Conservation (phyloP, 2,797 vertebrate genomes). For the Sciurus vulgaris region DNA sequence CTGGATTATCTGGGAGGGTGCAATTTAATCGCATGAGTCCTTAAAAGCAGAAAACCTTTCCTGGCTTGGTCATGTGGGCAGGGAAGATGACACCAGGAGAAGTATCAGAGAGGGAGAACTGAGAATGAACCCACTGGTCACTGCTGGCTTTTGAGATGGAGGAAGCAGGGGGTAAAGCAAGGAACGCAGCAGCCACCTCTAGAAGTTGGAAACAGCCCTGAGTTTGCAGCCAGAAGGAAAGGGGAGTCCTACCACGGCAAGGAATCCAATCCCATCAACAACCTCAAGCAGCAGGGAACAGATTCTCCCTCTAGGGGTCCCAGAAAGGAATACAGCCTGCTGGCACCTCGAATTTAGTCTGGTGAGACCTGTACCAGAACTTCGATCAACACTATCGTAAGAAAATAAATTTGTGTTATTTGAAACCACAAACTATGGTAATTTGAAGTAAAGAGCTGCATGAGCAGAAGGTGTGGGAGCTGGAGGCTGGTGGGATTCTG, state of each 20-base stretch:
- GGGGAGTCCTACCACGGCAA: no score
- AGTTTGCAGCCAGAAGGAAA: not conserved
- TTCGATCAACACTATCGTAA: not conserved
- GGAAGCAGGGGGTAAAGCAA: not conserved
- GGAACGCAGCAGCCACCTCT: not conserved
- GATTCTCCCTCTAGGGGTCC: not conserved
- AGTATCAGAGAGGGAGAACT: not conserved
- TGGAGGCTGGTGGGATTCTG: not conserved
- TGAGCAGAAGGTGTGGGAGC: not conserved
- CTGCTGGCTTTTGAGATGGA: not conserved
- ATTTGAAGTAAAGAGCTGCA: not conserved
- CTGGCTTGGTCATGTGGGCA: not conserved
- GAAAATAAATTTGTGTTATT: not conserved
- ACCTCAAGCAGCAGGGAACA: not conserved
- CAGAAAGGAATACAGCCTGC: not conserved
- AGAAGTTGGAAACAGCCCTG: not conserved
- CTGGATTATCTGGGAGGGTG: constrained; percentile 50
- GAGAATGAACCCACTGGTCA: not conserved
- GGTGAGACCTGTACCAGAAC: not conserved
- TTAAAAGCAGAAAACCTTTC: constrained; percentile 61
- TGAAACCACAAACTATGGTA: not conserved
- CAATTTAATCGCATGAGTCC: constrained; percentile 51
- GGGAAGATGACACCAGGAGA: not conserved
- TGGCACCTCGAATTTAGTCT: not conserved
- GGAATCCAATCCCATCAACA: not conserved